phyloP scores from a whole-genome alignment of 1,140 invertebrate species.

The Drosophila malerkotliana region DNA sequence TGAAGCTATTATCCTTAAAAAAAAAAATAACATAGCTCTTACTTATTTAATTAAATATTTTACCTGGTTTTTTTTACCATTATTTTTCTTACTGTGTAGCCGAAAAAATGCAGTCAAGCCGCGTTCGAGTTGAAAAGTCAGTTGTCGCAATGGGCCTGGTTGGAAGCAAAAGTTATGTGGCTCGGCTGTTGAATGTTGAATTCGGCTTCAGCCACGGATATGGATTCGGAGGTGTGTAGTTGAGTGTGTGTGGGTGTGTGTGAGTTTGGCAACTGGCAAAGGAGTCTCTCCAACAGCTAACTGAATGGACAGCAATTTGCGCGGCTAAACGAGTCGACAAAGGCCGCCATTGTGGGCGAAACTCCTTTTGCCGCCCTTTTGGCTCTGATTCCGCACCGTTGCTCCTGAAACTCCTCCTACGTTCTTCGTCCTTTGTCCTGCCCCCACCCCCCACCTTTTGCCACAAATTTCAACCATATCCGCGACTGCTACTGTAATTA shows the following conservation, averaged over 20 bases:
- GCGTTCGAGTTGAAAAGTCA: constrained; percentile 64
- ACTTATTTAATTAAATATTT: too few species aligned
- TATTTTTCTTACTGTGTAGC: background rate
- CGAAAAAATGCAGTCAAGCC: constrained; percentile 13
- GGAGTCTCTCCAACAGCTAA: constrained; percentile 45
- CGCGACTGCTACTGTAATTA: constrained; percentile 70
- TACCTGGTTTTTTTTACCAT: background rate
- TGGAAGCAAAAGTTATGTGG: constrained; percentile 63
- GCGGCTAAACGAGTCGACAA: constrained; percentile 75
- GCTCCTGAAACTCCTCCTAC: background rate
- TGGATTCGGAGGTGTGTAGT: constrained; percentile 9
- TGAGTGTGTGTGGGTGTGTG: constrained; percentile 2
- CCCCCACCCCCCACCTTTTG: background rate
- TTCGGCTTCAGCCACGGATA: constrained; percentile 2
- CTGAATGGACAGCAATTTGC: constrained; percentile 78
- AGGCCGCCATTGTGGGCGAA: constrained; percentile 46
- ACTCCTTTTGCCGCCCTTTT: constrained; percentile 11
- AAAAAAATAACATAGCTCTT: background rate
- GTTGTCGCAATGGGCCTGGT: constrained; percentile 57
- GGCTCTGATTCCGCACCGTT: background rate
- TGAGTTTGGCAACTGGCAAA: constrained; percentile 33
- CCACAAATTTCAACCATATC: background rate
- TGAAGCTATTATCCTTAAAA: background rate
- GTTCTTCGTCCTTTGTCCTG: background rate
- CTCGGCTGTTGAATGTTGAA: constrained; percentile 22